phyloP scores from a whole-genome alignment of 2,888 invertebrate genomes.

The Cistogaster globosa region DNA sequence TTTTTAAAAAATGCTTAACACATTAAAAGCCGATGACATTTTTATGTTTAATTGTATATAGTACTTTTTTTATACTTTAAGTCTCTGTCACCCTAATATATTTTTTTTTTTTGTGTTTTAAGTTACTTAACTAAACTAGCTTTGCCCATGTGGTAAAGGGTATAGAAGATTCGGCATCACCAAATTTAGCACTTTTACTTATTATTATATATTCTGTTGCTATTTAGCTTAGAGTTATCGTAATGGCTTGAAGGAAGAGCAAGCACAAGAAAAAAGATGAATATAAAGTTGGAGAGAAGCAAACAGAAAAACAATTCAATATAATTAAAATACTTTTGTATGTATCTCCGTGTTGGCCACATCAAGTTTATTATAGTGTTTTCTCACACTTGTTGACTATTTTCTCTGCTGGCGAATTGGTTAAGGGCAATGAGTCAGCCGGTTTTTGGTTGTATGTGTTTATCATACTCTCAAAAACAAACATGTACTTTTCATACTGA shows the following conservation, averaged over 20 bases:
- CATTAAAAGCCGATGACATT: too few species aligned
- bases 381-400: constrained; percentile 42
- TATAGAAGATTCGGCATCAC: too few species aligned
- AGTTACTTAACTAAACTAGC: too few species aligned
- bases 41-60: too few species aligned
- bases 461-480: constrained; percentile 23
- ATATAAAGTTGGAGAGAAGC: too few species aligned
- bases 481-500: constrained; percentile 5
- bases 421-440: constrained; percentile 46
- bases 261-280: not conserved
- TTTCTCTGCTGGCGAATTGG: constrained; percentile 4
- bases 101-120: too few species aligned
- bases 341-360: constrained; percentile 32
- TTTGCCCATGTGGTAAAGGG: too few species aligned
- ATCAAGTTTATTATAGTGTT: constrained; percentile 38
- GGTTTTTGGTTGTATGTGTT: constrained; percentile 28
- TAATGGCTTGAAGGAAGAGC: not conserved
- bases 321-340: not conserved
- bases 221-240: not conserved
- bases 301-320: not conserved
- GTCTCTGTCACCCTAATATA: too few species aligned
- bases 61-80: too few species aligned
- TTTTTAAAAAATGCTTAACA: too few species aligned
- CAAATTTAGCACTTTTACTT: too few species aligned
- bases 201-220: too few species aligned